These are phyloP conservation scores for Zygothrica quintamaculata DNA, from an alignment of 2,888 invertebrate genomes.

Conservation along the genomic window DNA sequence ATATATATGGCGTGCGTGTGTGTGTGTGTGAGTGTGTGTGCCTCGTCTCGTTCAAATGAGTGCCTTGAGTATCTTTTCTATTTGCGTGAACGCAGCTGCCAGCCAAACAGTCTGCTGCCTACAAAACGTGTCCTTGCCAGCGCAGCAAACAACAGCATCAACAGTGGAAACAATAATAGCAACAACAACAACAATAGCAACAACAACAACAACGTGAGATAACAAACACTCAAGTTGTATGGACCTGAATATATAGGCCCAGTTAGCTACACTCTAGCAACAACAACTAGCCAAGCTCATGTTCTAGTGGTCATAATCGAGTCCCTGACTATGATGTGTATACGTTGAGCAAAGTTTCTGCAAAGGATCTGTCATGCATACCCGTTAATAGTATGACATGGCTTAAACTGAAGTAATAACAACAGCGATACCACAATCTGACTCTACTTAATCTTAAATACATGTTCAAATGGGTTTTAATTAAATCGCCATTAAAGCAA, in stretches of 20 bases:
- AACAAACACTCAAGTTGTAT: constrained; percentile 54
- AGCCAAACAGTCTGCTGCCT: constrained; percentile 55
- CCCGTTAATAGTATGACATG: constrained; percentile 2
- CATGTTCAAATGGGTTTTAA: no score
- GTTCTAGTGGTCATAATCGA: constrained; percentile 32
- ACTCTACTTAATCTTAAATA: no score
- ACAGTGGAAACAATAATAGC: constrained; percentile 7
- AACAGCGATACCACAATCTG: no score
- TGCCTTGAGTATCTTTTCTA: constrained; percentile 78
- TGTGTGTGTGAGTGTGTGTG: no score
- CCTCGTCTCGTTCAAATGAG: constrained; percentile 62
- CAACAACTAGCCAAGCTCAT: constrained; percentile 30
- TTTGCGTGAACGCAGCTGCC: constrained; percentile 75
- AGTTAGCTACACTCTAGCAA: constrained; percentile 18
- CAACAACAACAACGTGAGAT: constrained; percentile 52
- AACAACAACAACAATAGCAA: constrained; percentile 11
- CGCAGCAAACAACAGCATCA: constrained; percentile 17
- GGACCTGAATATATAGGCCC: constrained; percentile 22
- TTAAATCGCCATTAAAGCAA: no score
- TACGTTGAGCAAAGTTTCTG: constrained; percentile 13
- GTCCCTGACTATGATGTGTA: constrained; percentile 27
- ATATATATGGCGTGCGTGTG: no score
- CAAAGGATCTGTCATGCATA: constrained; percentile 22
- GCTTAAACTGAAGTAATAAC: no score
- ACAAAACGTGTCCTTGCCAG: constrained; percentile 52